Conservation (phyloP, 2,113 vertebrate species). For the Tautogolabrus adspersus region DNA sequence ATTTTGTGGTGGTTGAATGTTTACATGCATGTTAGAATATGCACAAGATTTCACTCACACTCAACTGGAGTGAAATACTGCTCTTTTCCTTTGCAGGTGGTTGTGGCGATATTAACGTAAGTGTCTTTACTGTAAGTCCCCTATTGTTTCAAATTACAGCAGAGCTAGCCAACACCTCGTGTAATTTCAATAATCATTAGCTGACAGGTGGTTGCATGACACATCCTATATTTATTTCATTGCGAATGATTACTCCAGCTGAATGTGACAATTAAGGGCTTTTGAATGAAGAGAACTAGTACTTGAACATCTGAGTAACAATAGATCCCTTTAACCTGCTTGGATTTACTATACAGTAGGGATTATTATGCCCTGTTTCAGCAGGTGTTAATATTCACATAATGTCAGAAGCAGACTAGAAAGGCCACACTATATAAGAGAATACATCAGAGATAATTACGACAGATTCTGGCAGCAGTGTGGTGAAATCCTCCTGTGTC, state of each 20-base stretch:
- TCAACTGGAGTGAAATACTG: background rate
- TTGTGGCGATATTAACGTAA: background rate
- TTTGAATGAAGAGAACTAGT: constrained; percentile 39
- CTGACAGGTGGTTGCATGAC: constrained; percentile 33
- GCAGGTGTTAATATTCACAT: constrained; percentile 44
- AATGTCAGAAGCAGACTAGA: constrained; percentile 35
- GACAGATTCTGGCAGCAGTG: constrained; percentile 34
- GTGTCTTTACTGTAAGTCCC: constrained; percentile 19
- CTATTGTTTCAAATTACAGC: constrained; percentile 37
- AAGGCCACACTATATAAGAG: constrained; percentile 15
- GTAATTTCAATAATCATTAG: constrained; percentile 43
- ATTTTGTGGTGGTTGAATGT: background rate
- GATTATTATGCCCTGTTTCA: constrained; percentile 48
- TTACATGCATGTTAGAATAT: background rate
- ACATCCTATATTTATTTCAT: constrained; percentile 29
- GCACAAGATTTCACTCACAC: background rate
- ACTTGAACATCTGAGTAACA: constrained; percentile 36
- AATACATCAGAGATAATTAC: constrained; percentile 34
- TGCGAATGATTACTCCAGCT: constrained; percentile 22
- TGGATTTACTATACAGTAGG: constrained; percentile 1
- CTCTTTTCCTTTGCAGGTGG: constrained; percentile 13
- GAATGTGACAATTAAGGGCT: constrained; percentile 38
- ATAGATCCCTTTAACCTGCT: constrained; percentile 8
- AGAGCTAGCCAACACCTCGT: constrained; percentile 1
- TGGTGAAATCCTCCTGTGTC: constrained; percentile 20